Conservation (phyloP, 2,113 vertebrate genomes). For the Prochilodus magdalenae region DNA sequence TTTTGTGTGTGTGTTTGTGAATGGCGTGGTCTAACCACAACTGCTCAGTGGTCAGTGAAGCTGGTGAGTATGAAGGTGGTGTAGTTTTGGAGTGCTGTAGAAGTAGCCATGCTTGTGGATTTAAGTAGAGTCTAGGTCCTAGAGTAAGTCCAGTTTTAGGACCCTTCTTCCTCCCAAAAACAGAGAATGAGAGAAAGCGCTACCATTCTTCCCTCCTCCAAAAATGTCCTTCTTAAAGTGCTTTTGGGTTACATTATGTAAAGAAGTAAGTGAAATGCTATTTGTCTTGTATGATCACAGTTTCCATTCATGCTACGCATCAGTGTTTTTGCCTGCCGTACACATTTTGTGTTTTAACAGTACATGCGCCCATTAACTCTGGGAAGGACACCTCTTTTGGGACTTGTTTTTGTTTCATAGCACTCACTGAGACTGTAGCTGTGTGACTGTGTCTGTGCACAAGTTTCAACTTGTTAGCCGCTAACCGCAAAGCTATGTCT, state of each 20-base stretch:
- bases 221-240: conserved; percentile 35
- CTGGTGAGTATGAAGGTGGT: conserved; percentile 82
- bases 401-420: background rate
- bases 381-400: conserved; percentile 46
- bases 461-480: conserved; percentile 24
- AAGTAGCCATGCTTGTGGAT: conserved; percentile 14
- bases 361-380: conserved; percentile 24
- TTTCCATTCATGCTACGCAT: background rate
- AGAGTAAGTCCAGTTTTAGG: conserved; percentile 9
- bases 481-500: conserved; percentile 48
- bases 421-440: background rate
- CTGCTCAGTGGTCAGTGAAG: conserved; percentile 93
- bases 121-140: conserved; percentile 1
- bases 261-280: background rate
- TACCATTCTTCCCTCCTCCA: background rate
- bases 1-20: conserved; percentile 82
- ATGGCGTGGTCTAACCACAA: conserved; percentile 70
- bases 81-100: conserved; percentile 47
- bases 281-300: background rate
- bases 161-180: background rate
- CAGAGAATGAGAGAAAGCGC: background rate
- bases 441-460: conserved; percentile 23
- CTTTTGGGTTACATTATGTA: conserved; percentile 7
- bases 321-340: too few species aligned
- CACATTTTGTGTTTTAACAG: background rate